These are phyloP conservation scores for Zaprionus nigranus DNA, from an alignment of 1,140 invertebrate genomes.

Conservation along the genomic window DNA sequence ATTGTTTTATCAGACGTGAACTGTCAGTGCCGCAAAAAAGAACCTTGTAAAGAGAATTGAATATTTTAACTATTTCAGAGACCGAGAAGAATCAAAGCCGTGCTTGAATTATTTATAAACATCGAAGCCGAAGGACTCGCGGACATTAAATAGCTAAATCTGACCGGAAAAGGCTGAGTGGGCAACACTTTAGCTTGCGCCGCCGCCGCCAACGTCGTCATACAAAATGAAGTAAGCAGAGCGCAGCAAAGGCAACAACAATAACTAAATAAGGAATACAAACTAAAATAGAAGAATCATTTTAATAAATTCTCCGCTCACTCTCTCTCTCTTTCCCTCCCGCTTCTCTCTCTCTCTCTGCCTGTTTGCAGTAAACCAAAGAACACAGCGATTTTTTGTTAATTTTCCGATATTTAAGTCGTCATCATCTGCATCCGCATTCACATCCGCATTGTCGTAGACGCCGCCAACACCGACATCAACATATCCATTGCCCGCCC, in stretches of 20 bases:
- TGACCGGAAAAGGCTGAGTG: slow-evolving; percentile 64
- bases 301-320: background rate
- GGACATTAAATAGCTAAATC: slow-evolving; percentile 36
- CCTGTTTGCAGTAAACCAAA: slow-evolving; percentile 53
- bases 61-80: background rate
- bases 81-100: slow-evolving; percentile 6
- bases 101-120: slow-evolving; percentile 18
- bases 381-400: slow-evolving; percentile 64
- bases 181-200: slow-evolving; percentile 60
- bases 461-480: slow-evolving; percentile 11
- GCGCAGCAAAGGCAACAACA: slow-evolving; percentile 11
- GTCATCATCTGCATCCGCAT: slow-evolving; percentile 36
- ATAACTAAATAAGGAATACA: background rate
- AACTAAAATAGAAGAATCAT: background rate
- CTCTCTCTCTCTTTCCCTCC: background rate
- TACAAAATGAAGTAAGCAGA: slow-evolving; percentile 74
- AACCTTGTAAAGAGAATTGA: background rate
- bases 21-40: background rate
- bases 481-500: slow-evolving; percentile 6
- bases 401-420: slow-evolving; percentile 66
- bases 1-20: background rate
- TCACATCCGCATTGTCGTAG: slow-evolving; percentile 32
- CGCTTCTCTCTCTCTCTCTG: background rate
- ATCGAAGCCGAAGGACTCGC: slow-evolving; percentile 18
- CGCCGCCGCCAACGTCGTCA: slow-evolving; percentile 51